These are phyloP conservation scores for Portunus trituberculatus DNA, from an alignment of 1,140 invertebrate species.

Conservation along the genomic window DNA sequence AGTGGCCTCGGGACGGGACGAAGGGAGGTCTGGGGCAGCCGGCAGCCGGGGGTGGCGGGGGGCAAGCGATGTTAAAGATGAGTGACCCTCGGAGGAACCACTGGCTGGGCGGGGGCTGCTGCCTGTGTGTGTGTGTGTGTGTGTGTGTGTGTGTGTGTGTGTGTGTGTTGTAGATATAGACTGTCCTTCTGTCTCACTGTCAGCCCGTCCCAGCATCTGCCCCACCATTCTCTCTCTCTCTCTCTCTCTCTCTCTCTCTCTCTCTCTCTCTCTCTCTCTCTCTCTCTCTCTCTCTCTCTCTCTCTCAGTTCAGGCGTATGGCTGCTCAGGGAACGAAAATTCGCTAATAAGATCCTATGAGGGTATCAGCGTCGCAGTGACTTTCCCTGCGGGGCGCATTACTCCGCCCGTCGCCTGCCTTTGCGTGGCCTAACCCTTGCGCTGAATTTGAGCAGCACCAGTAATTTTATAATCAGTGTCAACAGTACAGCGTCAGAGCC, in stretches of 20 bases:
- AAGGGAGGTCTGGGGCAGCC: constrained; percentile 5
- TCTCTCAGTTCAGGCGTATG: neutral
- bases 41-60: neutral
- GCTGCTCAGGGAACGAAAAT: neutral
- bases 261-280: too few relatives aligned
- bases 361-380: too few relatives aligned
- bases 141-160: constrained; percentile 3
- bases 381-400: too few relatives aligned
- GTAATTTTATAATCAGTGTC: neutral
- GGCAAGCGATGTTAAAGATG: constrained; percentile 2
- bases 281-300: too few relatives aligned
- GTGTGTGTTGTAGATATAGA: too few relatives aligned
- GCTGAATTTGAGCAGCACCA: neutral
- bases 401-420: too few relatives aligned
- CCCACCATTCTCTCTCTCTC: too few relatives aligned
- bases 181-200: too few relatives aligned
- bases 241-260: too few relatives aligned
- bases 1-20: neutral
- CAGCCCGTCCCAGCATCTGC: too few relatives aligned
- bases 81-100: neutral
- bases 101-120: neutral
- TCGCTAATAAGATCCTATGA: neutral
- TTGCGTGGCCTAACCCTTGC: neutral
- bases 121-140: neutral
- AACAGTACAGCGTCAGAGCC: neutral